Evolutionary conservation across 37 sponge, comb jelly and placozoan species (phyloP).

Genomic region (Lycopodina hypogea): DNA sequence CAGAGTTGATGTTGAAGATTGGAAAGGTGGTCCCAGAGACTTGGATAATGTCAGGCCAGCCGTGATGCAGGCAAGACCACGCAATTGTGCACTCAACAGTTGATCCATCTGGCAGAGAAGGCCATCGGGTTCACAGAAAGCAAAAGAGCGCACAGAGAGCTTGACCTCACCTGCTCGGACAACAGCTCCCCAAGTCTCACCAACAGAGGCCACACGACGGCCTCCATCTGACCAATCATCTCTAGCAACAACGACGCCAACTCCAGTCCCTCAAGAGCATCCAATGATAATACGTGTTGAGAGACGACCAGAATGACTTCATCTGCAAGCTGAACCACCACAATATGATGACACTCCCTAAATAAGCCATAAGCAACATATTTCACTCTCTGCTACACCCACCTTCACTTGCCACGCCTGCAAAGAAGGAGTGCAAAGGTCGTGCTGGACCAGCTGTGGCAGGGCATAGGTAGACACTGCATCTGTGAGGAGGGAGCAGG

Average conservation of each 20-base stretch:
- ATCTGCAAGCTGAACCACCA: not conserved
- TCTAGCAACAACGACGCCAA: not conserved
- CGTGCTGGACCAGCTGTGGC: no score
- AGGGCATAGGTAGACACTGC: no score
- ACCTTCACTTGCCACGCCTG: no score
- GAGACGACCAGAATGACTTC: not conserved
- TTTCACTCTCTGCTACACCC: no score
- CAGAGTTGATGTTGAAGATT: no score
- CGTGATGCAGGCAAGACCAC: not conserved
- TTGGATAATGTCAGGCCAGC: no score
- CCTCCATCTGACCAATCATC: not conserved
- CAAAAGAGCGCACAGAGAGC: no score
- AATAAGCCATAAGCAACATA: not conserved
- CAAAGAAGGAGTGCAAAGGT: no score
- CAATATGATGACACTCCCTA: not conserved
- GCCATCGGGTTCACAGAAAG: no score
- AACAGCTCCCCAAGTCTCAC: slow-evolving; percentile 37
- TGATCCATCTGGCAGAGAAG: not conserved
- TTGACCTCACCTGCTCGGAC: slow-evolving; percentile 23
- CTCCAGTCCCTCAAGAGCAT: not conserved
- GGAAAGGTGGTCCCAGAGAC: no score
- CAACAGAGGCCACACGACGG: slow-evolving; percentile 15
- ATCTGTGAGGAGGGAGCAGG: no score
- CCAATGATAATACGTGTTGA: not conserved
- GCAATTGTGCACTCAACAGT: not conserved